These are phyloP conservation scores for Momotus momota DNA, from an alignment of 2,797 vertebrate species.

Conservation along the genomic window DNA sequence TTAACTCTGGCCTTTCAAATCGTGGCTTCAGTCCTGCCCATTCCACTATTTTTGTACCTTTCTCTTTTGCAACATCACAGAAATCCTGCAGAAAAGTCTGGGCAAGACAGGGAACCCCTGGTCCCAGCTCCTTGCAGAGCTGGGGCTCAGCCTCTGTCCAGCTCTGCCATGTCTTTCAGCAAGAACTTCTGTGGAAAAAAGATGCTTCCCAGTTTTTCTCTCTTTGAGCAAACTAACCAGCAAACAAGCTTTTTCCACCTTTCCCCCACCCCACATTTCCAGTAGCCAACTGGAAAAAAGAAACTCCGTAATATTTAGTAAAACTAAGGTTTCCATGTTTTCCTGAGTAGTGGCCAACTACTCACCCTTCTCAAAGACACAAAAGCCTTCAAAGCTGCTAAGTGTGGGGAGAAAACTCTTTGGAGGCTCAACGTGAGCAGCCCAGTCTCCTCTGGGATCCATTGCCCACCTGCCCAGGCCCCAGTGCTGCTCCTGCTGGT, in stretches of 20 bases:
- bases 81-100: fast-evolving
- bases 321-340: slow-evolving; percentile 16
- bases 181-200: neutral
- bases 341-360: neutral
- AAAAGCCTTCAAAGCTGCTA: fast-evolving
- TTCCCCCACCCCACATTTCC: neutral
- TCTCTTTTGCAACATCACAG: neutral
- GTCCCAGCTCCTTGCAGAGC: neutral
- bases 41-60: neutral
- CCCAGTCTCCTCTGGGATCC: fast-evolving
- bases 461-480: neutral
- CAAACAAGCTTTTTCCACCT: neutral
- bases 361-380: neutral
- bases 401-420: fast-evolving
- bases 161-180: neutral
- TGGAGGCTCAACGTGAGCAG: fast-evolving
- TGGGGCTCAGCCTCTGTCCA: neutral
- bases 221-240: neutral
- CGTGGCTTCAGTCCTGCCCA: fast-evolving
- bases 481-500: neutral
- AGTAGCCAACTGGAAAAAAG: slow-evolving; percentile 1
- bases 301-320: fast-evolving
- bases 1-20: neutral
- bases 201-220: neutral
- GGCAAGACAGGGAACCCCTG: fast-evolving